Conservation (phyloP, 2,797 vertebrate genomes). For the Oreochromis mossambicus region DNA sequence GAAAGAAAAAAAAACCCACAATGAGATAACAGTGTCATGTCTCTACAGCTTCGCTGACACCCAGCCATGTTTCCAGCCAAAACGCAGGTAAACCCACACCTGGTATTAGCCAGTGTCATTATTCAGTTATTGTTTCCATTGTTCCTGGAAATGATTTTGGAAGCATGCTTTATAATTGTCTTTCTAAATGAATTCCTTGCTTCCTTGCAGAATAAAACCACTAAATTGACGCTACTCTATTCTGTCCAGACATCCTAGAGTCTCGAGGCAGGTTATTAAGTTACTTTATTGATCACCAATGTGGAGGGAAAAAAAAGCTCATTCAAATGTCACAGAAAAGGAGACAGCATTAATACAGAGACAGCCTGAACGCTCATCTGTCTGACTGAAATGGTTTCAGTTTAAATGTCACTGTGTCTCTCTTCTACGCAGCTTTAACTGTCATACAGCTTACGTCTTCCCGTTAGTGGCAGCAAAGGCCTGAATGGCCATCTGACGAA, state of each 20-base stretch:
- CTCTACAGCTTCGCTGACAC: not conserved
- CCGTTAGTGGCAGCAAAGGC: not conserved
- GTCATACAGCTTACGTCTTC: constrained; percentile 3
- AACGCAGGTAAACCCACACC: not conserved
- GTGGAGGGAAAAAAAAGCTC: not conserved
- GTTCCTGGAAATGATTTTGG: constrained; percentile 37
- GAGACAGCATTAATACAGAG: not conserved
- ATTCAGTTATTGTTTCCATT: not conserved
- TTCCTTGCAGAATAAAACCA: not conserved
- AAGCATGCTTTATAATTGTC: not conserved
- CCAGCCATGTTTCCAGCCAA: not conserved
- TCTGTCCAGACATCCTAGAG: constrained; percentile 26
- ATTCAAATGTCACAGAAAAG: constrained; percentile 49
- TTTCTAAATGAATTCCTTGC: constrained; percentile 8
- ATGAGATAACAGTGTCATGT: not conserved
- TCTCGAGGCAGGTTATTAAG: constrained; percentile 33
- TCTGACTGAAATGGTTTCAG: not conserved
- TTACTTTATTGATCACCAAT: constrained; percentile 44
- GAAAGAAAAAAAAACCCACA: not conserved
- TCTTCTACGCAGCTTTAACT: not conserved
- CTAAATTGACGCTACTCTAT: not conserved
- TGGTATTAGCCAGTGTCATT: not conserved
- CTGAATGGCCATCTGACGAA: constrained; percentile 44
- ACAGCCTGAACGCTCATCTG: not conserved
- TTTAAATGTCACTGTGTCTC: constrained; percentile 52